A percentile compares a stretch with the other conserved stretches of the same genome.
Evolutionary conservation across 2,888 invertebrate genomes (phyloP).

Genomic region (Rugalucina vietnamica): DNA sequence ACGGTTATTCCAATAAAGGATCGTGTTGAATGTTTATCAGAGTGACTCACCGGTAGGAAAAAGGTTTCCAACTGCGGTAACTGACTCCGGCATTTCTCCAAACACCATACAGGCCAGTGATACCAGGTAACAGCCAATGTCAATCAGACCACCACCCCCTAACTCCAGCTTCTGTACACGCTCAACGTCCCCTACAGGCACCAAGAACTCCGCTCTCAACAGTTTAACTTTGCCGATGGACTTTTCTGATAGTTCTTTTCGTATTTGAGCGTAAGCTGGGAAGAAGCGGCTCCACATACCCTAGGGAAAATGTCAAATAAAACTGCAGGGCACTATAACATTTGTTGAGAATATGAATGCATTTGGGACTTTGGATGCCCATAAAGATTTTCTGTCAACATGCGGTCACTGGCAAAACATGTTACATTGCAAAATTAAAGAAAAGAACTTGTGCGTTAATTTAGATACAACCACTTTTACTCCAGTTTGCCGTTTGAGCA

Average conservation of each 20-base stretch:
- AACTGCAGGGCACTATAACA: too few species aligned
- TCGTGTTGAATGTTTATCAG: too few species aligned
- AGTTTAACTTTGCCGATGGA: constrained; percentile 90
- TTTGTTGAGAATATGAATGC: too few species aligned
- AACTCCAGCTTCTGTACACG: constrained; percentile 87
- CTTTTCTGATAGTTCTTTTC: constrained; percentile 90
- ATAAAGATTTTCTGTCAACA: too few species aligned
- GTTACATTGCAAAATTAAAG: too few species aligned
- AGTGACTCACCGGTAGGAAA: not conserved
- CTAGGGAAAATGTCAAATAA: constrained; percentile 77
- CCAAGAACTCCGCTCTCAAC: constrained; percentile 88
- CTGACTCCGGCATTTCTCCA: constrained; percentile 87
- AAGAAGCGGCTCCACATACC: constrained; percentile 95
- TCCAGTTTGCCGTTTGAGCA: too few species aligned
- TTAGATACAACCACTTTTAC: too few species aligned
- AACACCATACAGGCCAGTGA: constrained; percentile 83
- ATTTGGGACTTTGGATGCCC: too few species aligned
- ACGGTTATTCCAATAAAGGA: too few species aligned
- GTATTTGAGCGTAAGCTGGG: constrained; percentile 90
- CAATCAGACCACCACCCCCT: constrained; percentile 88
- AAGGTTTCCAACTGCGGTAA: not conserved
- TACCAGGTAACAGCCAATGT: constrained; percentile 73
- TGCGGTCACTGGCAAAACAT: too few species aligned
- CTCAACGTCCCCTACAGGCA: constrained; percentile 85
- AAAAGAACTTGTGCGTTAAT: too few species aligned